Evolutionary conservation across 1,140 invertebrate species (phyloP).

Genomic region (Antheraea pernyi): DNA sequence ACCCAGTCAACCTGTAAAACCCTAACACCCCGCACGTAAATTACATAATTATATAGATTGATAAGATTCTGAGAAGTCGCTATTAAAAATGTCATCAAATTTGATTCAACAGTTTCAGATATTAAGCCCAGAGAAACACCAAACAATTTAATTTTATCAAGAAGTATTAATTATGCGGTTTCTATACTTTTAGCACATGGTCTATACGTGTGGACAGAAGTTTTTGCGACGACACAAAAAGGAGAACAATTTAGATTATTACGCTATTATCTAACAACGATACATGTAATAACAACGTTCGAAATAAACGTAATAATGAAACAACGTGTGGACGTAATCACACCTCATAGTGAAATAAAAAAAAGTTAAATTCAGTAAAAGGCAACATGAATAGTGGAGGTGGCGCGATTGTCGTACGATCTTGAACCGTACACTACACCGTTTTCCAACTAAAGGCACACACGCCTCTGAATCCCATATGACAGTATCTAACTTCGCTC

Average conservation of each 20-base stretch:
- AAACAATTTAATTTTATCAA: no score
- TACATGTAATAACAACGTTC: constrained; percentile 8
- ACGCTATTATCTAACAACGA: neutral
- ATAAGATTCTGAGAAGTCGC: no score
- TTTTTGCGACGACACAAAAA: neutral
- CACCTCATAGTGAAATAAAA: constrained; percentile 17
- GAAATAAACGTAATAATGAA: constrained; percentile 11
- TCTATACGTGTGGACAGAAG: neutral
- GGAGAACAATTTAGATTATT: constrained; percentile 1
- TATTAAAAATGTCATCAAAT: no score
- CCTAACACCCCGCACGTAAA: no score
- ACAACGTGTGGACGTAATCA: constrained; percentile 14
- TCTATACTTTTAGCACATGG: no score
- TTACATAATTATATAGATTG: no score
- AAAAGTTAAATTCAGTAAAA: constrained; percentile 33
- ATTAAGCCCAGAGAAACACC: no score
- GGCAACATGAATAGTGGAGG: constrained; percentile 38
- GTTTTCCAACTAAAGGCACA: constrained; percentile 48
- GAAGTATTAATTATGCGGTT: no score
- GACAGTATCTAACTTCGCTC: neutral
- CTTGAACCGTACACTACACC: constrained; percentile 26
- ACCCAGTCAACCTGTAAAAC: no score
- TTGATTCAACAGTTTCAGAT: no score
- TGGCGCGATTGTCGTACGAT: constrained; percentile 60
- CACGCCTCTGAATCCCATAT: constrained; percentile 20